Evolutionary conservation across 1,140 invertebrate species (phyloP).

Genomic region (Charaxes varanes): DNA sequence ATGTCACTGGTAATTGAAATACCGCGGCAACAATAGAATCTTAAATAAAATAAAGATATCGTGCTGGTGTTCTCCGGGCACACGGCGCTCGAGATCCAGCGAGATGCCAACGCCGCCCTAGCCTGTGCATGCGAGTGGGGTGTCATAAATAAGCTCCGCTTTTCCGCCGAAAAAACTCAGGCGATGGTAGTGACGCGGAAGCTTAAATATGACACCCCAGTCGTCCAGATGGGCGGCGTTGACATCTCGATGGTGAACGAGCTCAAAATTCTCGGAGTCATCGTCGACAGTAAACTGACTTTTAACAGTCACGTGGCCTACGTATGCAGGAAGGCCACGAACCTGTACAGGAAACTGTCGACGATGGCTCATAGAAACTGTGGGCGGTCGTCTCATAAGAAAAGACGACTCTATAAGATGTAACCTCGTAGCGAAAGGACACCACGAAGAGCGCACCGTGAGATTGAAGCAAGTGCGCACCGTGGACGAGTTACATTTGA

Average conservation of each 20-base stretch:
- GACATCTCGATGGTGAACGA: neutral
- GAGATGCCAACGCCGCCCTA: neutral
- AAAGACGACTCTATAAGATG: too few relatives aligned
- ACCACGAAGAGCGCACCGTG: too few relatives aligned
- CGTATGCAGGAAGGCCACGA: neutral
- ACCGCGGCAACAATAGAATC: too few relatives aligned
- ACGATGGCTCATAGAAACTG: too few relatives aligned
- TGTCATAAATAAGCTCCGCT: neutral
- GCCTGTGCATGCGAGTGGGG: neutral
- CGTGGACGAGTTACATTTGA: too few relatives aligned
- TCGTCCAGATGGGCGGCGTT: neutral
- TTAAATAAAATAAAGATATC: too few relatives aligned
- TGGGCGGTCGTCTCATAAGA: too few relatives aligned
- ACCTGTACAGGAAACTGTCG: too few relatives aligned
- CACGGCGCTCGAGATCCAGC: neutral
- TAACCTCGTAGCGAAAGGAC: too few relatives aligned
- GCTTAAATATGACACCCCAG: conserved; percentile 6
- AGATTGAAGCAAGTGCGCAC: too few relatives aligned
- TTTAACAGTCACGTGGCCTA: too few relatives aligned
- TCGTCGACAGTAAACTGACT: neutral
- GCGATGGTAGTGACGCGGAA: neutral
- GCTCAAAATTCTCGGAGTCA: conserved; percentile 5
- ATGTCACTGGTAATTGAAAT: too few relatives aligned
- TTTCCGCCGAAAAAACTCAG: conserved; percentile 4
- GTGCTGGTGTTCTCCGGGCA: neutral